Percentiles rank a stretch among this genome's conserved stretches.
Evolutionary conservation across 2,888 invertebrate genomes (phyloP).

Genomic region (Epistrophe grossulariae): DNA sequence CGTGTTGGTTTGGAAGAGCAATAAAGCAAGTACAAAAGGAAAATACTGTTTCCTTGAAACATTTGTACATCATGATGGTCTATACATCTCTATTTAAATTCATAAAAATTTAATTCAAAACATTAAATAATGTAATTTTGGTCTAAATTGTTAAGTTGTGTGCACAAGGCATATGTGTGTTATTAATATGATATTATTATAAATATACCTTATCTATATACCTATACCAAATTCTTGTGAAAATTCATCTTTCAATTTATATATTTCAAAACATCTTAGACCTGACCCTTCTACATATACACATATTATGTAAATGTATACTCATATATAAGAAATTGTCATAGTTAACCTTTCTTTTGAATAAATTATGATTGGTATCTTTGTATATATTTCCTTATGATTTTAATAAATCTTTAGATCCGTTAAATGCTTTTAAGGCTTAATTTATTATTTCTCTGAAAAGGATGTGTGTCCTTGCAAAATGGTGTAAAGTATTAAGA

Average conservation of each 20-base stretch:
- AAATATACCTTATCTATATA: background rate
- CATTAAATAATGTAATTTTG: too few species aligned
- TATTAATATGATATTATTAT: background rate
- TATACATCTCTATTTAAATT: too few species aligned
- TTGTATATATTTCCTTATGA: background rate
- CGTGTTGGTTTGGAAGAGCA: too few species aligned
- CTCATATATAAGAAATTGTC: background rate
- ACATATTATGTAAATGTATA: background rate
- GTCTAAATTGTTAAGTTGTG: too few species aligned
- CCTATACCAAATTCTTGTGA: background rate
- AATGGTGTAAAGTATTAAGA: too few species aligned
- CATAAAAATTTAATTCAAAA: too few species aligned
- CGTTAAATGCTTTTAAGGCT: constrained; percentile 1
- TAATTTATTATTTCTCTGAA: background rate
- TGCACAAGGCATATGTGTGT: too few species aligned
- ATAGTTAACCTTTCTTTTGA: constrained; percentile 5
- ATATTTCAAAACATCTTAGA: background rate
- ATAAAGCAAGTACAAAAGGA: too few species aligned
- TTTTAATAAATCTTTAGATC: background rate
- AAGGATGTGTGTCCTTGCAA: background rate
- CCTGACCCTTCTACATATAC: background rate
- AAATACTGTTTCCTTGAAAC: too few species aligned
- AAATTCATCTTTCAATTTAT: background rate
- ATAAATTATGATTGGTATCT: background rate
- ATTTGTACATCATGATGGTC: too few species aligned